Conservation (phyloP, 2,888 invertebrate species). For the Ophion obscuratus region DNA sequence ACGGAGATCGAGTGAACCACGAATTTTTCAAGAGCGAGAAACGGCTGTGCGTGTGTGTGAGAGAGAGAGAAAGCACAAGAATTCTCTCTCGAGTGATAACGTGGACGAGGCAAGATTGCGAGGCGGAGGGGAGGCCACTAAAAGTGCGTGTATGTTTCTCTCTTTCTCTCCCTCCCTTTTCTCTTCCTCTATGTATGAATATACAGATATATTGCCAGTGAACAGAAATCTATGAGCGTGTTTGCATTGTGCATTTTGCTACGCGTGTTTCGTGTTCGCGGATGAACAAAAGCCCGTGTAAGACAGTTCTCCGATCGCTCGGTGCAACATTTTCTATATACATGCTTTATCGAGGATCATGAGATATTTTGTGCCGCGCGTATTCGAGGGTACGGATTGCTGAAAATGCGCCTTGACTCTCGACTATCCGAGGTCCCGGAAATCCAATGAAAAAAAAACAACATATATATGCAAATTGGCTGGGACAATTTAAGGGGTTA, state of each 20-base stretch:
- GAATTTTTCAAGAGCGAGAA: slow-evolving; percentile 43
- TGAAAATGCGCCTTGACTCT: slow-evolving; percentile 7
- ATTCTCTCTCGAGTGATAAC: slow-evolving; percentile 65
- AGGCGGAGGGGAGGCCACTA: slow-evolving; percentile 3
- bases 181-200: not conserved
- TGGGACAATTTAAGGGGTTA: not conserved
- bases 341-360: slow-evolving; percentile 34
- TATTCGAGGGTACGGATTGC: not conserved
- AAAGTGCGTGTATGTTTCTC: slow-evolving; percentile 56
- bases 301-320: slow-evolving; percentile 18
- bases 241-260: slow-evolving; percentile 14
- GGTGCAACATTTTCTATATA: slow-evolving; percentile 45
- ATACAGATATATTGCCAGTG: slow-evolving; percentile 7
- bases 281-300: not conserved
- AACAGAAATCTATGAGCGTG: slow-evolving; percentile 26
- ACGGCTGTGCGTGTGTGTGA: slow-evolving; percentile 19
- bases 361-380: not conserved
- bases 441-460: not conserved
- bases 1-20: slow-evolving; percentile 54
- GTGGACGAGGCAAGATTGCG: slow-evolving; percentile 62
- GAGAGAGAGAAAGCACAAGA: slow-evolving; percentile 36
- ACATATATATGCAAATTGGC: not conserved
- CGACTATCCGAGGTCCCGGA: not conserved
- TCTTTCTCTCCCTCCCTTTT: slow-evolving; percentile 14
- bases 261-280: slow-evolving; percentile 3